Evolutionary conservation across 2,113 vertebrate species (phyloP).

Genomic region (Pterocles burchelli): DNA sequence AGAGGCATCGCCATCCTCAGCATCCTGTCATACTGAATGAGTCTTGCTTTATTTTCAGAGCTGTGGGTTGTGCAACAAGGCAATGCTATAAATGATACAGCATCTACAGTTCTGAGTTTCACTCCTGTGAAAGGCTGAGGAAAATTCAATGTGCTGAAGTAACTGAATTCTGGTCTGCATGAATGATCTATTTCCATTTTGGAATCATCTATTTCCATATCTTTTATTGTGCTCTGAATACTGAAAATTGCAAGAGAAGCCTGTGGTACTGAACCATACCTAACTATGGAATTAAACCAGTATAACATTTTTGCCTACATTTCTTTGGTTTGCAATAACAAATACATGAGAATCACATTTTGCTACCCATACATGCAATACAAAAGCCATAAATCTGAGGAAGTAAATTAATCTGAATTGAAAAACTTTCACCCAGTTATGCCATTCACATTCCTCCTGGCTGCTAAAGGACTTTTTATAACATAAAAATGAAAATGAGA

Average conservation of each 20-base stretch:
- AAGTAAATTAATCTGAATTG: constrained; percentile 64
- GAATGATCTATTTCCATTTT: neutral
- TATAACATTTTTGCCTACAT: constrained; percentile 38
- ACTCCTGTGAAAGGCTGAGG: neutral
- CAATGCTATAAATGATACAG: neutral
- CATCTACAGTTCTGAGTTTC: neutral
- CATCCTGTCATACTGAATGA: neutral
- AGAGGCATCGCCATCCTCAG: neutral
- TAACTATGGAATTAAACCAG: constrained; percentile 57
- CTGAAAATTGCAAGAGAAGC: constrained; percentile 37
- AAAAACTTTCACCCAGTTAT: constrained; percentile 67
- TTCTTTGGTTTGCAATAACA: constrained; percentile 69
- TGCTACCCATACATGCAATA: constrained; percentile 70
- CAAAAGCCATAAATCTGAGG: constrained; percentile 70
- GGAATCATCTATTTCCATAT: constrained; percentile 58
- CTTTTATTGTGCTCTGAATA: constrained; percentile 73
- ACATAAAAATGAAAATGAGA: constrained; percentile 77
- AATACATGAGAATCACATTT: constrained; percentile 69
- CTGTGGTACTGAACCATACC: constrained; percentile 44
- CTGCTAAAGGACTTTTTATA: constrained; percentile 69
- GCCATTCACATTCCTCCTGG: constrained; percentile 79
- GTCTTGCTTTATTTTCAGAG: neutral
- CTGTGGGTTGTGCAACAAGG: neutral
- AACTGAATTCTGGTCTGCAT: neutral
- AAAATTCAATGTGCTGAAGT: neutral